These are phyloP conservation scores for Salmo trutta DNA, from an alignment of 2,797 vertebrate species.

Conservation along the genomic window DNA sequence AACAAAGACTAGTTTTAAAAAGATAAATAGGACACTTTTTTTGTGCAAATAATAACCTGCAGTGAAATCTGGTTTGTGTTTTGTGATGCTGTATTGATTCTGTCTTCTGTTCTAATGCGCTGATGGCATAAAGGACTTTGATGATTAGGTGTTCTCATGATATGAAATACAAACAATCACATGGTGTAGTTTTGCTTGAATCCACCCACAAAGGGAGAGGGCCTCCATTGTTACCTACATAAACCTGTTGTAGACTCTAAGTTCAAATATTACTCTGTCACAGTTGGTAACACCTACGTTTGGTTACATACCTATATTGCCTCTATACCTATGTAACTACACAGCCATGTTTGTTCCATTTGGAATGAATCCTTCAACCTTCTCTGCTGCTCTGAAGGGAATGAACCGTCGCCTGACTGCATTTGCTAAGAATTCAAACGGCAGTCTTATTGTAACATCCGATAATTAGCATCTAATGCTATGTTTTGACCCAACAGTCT, in stretches of 20 bases:
- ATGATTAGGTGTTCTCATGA: neutral
- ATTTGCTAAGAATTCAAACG: neutral
- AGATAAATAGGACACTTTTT: neutral
- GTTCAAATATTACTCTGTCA: no score
- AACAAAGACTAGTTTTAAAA: neutral
- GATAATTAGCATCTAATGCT: neutral
- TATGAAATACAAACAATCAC: no score
- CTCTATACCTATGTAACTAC: neutral
- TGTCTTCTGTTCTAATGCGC: neutral
- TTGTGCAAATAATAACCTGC: neutral
- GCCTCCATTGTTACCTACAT: neutral
- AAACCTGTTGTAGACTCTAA: no score
- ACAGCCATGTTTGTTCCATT: neutral
- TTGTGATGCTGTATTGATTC: neutral
- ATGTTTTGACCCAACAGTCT: neutral
- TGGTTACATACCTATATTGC: neutral
- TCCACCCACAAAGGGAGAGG: neutral
- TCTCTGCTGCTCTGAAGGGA: neutral
- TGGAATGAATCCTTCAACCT: neutral
- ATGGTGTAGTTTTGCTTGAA: neutral
- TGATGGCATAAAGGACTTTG: neutral
- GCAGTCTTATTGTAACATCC: neutral
- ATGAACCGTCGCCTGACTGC: neutral
- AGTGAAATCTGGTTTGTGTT: neutral
- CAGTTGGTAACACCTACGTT: no score